phyloP scores from a whole-genome alignment of 2,113 vertebrate species.

The Arvicanthis niloticus region DNA sequence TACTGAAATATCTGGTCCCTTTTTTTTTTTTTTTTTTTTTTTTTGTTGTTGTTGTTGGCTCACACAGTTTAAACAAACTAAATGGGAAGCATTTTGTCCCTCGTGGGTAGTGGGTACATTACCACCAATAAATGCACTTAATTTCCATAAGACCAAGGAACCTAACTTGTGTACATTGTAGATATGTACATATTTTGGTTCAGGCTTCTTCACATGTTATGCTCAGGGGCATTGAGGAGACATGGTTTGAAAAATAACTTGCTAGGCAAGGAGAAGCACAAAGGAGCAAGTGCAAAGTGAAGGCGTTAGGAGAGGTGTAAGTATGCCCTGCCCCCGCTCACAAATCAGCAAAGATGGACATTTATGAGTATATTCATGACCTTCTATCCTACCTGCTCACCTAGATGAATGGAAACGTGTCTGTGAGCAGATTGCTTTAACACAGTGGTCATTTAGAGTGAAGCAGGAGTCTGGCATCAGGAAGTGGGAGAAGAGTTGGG shows the following conservation, averaged over 20 bases:
- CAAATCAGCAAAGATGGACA: background rate
- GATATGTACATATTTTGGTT: background rate
- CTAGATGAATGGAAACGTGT: background rate
- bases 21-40: background rate
- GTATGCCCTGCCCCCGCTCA: too few species aligned
- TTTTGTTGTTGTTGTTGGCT: too few species aligned
- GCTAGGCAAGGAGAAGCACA: background rate
- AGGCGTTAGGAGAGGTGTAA: background rate
- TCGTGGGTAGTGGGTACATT: background rate
- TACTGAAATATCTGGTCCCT: background rate
- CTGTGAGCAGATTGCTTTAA: background rate
- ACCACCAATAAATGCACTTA: background rate
- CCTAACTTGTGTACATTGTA: background rate
- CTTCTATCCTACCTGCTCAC: background rate
- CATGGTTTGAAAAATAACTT: slow-evolving; percentile 4
- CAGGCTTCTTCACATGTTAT: background rate
- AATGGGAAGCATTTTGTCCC: background rate
- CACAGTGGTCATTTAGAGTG: background rate
- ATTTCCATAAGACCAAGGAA: slow-evolving; percentile 26
- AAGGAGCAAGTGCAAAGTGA: background rate
- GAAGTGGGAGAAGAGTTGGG: background rate
- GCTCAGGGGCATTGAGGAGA: background rate
- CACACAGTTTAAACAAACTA: background rate
- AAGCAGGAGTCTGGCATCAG: background rate
- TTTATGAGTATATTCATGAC: background rate